phyloP scores from a whole-genome alignment of 2,113 vertebrate genomes.

The Calidris pygmaea region DNA sequence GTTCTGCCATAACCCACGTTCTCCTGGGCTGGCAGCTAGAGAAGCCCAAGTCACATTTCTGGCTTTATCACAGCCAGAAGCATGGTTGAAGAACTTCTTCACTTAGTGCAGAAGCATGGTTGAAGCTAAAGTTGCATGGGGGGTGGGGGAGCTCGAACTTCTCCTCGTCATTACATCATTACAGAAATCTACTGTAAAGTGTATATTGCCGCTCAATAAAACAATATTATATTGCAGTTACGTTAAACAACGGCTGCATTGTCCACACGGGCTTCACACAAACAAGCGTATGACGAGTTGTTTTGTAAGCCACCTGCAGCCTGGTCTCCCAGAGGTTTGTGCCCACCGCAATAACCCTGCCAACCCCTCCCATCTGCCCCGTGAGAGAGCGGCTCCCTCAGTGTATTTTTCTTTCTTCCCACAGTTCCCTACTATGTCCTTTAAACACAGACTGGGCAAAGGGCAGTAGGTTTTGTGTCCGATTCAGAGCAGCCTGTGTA shows the following conservation, averaged over 20 bases:
- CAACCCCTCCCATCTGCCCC: neutral
- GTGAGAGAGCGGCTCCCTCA: neutral
- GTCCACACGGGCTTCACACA: neutral
- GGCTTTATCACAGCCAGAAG: neutral
- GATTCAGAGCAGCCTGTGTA: neutral
- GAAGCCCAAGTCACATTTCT: neutral
- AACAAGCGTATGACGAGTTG: neutral
- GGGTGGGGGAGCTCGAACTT: neutral
- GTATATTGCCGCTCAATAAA: neutral
- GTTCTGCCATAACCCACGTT: neutral
- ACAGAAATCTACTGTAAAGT: neutral
- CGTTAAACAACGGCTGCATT: neutral
- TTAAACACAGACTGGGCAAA: neutral
- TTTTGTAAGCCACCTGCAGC: constrained; percentile 28
- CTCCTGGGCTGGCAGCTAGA: neutral
- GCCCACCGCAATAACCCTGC: neutral
- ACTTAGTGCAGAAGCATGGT: neutral
- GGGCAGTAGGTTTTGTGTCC: neutral
- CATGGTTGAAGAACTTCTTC: neutral
- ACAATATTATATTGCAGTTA: neutral
- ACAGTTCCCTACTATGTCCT: neutral
- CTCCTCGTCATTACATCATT: neutral
- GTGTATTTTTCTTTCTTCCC: neutral
- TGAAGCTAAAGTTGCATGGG: neutral
- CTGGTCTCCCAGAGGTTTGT: neutral